Base-by-base conservation (phyloP, 1,140 invertebrate species). In the Drosophila ohnishii region DNA sequence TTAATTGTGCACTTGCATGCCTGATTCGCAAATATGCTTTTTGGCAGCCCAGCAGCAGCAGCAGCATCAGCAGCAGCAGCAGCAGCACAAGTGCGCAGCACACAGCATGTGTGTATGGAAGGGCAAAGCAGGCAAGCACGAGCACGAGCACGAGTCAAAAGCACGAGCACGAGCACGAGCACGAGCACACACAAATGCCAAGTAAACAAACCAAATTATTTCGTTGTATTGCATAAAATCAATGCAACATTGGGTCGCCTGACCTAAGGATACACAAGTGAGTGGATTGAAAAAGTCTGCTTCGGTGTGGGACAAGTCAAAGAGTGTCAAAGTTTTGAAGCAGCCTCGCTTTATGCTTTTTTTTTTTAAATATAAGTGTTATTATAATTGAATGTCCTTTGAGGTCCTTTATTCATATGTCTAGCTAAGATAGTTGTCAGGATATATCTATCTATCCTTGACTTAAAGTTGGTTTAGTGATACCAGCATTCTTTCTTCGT, bases 11-110 rank as follows among this genome's bases (percentile, higher is more conserved):
- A 55, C 51, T 55, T 55, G 51, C 51, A 55, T 55, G 51, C 51
- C 51, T 55, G 51, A 55, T 55, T 55, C 51, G 51, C 51, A 55
- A 55, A 55, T 55, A 55, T 55, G 51, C 51, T 55, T 55, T 55
- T 55, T 55, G 51, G 34, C 51, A 55, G 51, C 51, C 25, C 25
- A 28, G 25, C 25, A 28, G 25, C 25, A 51, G 50, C 50, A 53
- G 13, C 51, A 55, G n/a, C n/a, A n/a, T n/a, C n/a, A n/a, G n/a
- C n/a, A n/a, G n/a, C n/a, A n/a, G n/a, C n/a, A 48, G 47, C 28
- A 51, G 50, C 50, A 53, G 13, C 51, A 55, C 34, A 55, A 55
- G 34, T 55, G 51, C 51, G 51, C 51, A 55, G 32, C 19, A 9
- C 32, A 35, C 16, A 35, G 3, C 30, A 34, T 34, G 5, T 9